phyloP scores from a whole-genome alignment of 2,888 invertebrate species.

The Xestia rhomboidea region DNA sequence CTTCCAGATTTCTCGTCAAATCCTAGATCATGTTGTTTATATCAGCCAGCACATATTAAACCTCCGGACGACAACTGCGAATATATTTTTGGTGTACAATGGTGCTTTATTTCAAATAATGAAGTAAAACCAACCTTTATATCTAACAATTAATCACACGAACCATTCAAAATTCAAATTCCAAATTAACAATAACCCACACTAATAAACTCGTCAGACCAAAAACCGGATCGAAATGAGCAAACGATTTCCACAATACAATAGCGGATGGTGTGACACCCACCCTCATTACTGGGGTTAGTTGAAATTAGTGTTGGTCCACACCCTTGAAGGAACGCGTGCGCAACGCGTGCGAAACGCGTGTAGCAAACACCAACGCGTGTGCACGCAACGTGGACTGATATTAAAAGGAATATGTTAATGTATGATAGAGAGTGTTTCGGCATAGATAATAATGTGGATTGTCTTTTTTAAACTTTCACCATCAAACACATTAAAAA shows the following conservation, averaged over 20 bases:
- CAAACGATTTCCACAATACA: constrained; percentile 75
- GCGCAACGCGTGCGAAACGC: constrained; percentile 75
- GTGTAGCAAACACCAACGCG: constrained; percentile 81
- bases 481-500: too few relatives aligned
- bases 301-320: constrained; percentile 72
- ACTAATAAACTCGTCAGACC: constrained; percentile 70
- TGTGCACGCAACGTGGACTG: constrained; percentile 78
- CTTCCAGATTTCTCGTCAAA: neutral
- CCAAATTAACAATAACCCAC: constrained; percentile 37
- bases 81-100: neutral
- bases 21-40: neutral
- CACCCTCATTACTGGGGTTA: constrained; percentile 70
- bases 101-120: neutral
- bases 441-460: constrained; percentile 28
- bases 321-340: constrained; percentile 74
- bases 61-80: neutral
- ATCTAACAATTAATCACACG: neutral
- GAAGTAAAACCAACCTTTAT: neutral
- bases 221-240: constrained; percentile 76
- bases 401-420: constrained; percentile 87
- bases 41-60: neutral
- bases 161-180: constrained; percentile 19
- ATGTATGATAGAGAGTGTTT: constrained; percentile 67
- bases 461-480: too few relatives aligned
- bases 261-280: constrained; percentile 65